Conservation (phyloP, 2,113 vertebrate genomes). For the Coreoperca whiteheadi region DNA sequence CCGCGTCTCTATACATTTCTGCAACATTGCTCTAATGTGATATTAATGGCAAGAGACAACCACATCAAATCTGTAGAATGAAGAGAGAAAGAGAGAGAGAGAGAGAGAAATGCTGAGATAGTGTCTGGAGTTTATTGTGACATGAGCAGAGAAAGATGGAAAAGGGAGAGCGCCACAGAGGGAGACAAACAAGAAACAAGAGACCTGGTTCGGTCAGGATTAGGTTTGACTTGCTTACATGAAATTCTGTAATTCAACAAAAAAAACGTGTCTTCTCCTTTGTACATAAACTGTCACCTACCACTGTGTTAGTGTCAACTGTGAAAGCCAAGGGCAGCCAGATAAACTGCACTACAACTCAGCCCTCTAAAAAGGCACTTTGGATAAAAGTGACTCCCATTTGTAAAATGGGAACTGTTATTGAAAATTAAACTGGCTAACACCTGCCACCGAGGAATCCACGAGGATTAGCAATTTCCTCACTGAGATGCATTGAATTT, state of each 20-base stretch:
- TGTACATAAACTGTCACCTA: constrained; percentile 2
- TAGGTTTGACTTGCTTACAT: constrained; percentile 17
- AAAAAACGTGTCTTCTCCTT: not conserved
- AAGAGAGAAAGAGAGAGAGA: constrained; percentile 12
- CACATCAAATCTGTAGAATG: constrained; percentile 23
- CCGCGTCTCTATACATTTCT: constrained; percentile 34
- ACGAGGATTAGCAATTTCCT: constrained; percentile 42
- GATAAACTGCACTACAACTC: not conserved
- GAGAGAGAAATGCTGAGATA: not conserved
- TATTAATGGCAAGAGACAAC: constrained; percentile 46
- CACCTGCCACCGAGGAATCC: constrained; percentile 22
- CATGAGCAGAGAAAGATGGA: not conserved
- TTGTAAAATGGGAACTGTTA: constrained; percentile 46
- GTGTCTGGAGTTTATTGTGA: constrained; percentile 16
- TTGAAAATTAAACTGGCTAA: constrained; percentile 54
- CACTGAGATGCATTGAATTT: constrained; percentile 48
- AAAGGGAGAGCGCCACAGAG: not conserved
- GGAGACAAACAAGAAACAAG: not conserved
- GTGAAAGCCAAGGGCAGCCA: constrained; percentile 30
- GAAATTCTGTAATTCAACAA: not conserved
- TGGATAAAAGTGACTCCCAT: constrained; percentile 14
- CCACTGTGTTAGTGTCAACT: constrained; percentile 4
- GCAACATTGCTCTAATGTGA: constrained; percentile 39
- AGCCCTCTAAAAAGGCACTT: not conserved
- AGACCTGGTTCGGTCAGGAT: not conserved